phyloP scores from a whole-genome alignment of 2,113 vertebrate species.

The Sterrhoptilus dennistouni region DNA sequence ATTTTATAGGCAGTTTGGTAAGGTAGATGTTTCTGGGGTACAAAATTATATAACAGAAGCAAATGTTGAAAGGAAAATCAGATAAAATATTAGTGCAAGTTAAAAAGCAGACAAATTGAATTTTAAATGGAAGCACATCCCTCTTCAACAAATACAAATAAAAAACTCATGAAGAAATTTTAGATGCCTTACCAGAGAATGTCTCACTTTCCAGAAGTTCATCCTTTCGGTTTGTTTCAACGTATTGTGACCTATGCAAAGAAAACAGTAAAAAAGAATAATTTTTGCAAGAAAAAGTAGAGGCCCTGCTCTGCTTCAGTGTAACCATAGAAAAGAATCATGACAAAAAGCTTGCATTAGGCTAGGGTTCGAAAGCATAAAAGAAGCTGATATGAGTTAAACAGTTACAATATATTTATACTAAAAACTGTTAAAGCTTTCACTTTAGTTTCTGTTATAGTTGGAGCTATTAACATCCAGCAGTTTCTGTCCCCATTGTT shows the following conservation, averaged over 20 bases:
- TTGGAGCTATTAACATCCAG: background rate
- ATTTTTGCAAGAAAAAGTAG: background rate
- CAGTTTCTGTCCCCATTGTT: rapidly evolving
- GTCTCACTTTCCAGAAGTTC: background rate
- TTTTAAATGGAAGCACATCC: background rate
- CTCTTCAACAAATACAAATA: background rate
- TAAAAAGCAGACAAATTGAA: background rate
- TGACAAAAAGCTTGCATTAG: background rate
- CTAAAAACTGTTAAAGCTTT: background rate
- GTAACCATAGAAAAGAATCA: background rate
- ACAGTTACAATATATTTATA: background rate
- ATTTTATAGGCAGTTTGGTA: background rate
- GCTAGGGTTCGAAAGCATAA: background rate
- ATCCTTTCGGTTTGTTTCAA: background rate
- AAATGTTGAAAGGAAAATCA: background rate
- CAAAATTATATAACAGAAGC: background rate
- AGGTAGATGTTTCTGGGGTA: background rate
- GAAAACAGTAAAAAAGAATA: background rate
- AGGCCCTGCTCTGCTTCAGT: background rate
- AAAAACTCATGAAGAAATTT: background rate
- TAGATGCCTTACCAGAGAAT: background rate
- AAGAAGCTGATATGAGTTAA: background rate
- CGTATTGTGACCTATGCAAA: background rate
- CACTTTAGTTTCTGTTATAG: background rate
- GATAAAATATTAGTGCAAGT: background rate